Percentiles rank a stretch among this genome's conserved stretches.
Conservation (phyloP, 2,888 invertebrate genomes). For the Heterodera filipjevi region DNA sequence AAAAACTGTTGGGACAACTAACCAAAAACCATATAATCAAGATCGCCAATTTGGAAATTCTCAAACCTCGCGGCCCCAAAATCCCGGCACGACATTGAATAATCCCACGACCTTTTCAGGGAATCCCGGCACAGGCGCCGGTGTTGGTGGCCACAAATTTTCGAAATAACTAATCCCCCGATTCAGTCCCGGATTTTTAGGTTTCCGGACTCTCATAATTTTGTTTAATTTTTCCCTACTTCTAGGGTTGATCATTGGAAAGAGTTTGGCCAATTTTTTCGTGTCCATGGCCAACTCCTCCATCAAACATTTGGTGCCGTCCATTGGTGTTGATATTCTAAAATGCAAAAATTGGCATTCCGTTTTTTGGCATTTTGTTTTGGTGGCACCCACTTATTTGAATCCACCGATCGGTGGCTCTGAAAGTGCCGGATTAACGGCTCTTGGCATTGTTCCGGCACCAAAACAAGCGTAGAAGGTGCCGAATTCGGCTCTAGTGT, state of each 20-base stretch:
- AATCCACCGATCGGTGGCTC: slow-evolving; percentile 8
- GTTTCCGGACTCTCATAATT: too few relatives aligned
- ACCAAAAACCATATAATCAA: too few relatives aligned
- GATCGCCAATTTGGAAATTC: too few relatives aligned
- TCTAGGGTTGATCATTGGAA: slow-evolving; percentile 22
- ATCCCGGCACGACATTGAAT: too few relatives aligned
- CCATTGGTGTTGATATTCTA: neutral
- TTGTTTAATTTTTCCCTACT: slow-evolving; percentile 1
- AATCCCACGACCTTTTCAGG: too few relatives aligned
- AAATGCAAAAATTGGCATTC: too few relatives aligned
- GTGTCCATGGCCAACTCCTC: slow-evolving; percentile 24
- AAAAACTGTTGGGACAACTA: too few relatives aligned
- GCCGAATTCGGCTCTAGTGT: neutral
- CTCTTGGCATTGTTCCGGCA: neutral
- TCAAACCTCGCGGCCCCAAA: too few relatives aligned
- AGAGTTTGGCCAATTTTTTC: slow-evolving; percentile 21
- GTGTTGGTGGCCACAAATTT: too few relatives aligned
- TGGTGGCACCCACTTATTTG: neutral
- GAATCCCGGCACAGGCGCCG: too few relatives aligned
- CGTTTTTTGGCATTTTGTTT: neutral
- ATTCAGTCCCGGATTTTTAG: too few relatives aligned
- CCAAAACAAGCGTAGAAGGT: neutral
- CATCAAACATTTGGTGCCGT: slow-evolving; percentile 17
- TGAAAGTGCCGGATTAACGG: slow-evolving; percentile 20
- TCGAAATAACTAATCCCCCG: too few relatives aligned